These are phyloP conservation scores for Andrena chrysosceles DNA, from an alignment of 2,888 invertebrate species.

Conservation along the genomic window DNA sequence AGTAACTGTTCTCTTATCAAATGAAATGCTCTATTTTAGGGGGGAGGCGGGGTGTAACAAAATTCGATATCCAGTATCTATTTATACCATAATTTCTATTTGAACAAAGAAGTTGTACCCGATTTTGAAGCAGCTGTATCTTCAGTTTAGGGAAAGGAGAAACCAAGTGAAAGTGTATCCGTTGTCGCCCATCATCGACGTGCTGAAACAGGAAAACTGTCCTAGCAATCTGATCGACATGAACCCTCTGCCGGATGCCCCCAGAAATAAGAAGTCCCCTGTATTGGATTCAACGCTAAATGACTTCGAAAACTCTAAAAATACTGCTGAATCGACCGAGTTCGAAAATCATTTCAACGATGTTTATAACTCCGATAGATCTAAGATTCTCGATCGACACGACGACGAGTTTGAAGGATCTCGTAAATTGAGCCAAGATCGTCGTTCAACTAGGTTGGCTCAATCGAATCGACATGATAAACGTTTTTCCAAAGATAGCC, in stretches of 20 bases:
- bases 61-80: too few relatives aligned
- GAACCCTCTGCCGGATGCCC: neutral
- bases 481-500: neutral
- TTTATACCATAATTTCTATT: too few relatives aligned
- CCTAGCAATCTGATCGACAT: slow-evolving; percentile 54
- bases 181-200: slow-evolving; percentile 75
- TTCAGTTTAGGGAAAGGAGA: slow-evolving; percentile 80
- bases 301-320: neutral
- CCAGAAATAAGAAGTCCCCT: neutral
- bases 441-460: neutral
- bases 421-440: neutral
- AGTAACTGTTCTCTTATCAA: too few relatives aligned
- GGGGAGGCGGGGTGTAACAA: too few relatives aligned
- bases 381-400: neutral
- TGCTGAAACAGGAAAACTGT: slow-evolving; percentile 81
- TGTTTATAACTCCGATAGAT: neutral
- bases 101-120: neutral
- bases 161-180: slow-evolving; percentile 80
- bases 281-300: neutral
- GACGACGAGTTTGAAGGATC: neutral
- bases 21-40: too few relatives aligned
- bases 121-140: slow-evolving; percentile 4
- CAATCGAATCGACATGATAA: neutral
- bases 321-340: neutral
- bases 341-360: neutral